These are phyloP conservation scores for Loriculus beryllinus DNA, from an alignment of 2,797 vertebrate species.

Conservation along the genomic window DNA sequence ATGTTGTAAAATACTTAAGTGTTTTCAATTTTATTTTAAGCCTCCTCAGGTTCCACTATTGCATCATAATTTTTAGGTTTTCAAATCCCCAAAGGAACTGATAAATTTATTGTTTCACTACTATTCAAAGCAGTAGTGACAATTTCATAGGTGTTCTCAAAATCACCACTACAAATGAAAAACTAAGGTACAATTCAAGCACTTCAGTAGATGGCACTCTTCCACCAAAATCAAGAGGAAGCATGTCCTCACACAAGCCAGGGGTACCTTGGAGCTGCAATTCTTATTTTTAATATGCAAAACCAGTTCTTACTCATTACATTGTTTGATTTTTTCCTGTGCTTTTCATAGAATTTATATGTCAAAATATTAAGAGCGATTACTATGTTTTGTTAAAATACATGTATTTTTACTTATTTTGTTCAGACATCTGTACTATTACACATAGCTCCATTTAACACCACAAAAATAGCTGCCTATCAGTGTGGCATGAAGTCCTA, in stretches of 20 bases:
- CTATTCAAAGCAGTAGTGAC: background rate
- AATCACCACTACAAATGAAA: background rate
- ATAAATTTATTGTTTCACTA: background rate
- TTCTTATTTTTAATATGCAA: background rate
- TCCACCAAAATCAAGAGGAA: background rate
- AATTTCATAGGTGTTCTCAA: background rate
- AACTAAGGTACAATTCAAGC: background rate
- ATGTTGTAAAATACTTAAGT: background rate
- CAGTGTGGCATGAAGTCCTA: background rate
- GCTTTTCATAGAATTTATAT: background rate
- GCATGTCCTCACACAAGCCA: background rate
- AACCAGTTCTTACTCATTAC: background rate
- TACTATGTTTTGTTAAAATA: background rate
- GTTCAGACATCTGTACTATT: background rate
- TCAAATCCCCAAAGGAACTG: background rate
- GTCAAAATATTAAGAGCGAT: background rate
- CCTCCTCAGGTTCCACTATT: background rate
- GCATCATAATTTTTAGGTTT: background rate
- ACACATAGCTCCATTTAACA: background rate
- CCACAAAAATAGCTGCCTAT: background rate
- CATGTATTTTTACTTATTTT: background rate
- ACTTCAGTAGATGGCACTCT: conserved; percentile 56
- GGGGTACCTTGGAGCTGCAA: background rate
- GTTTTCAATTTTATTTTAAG: background rate
- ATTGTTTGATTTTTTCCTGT: background rate